Conservation (phyloP, 2,797 vertebrate species). For the Rhinella marina region DNA sequence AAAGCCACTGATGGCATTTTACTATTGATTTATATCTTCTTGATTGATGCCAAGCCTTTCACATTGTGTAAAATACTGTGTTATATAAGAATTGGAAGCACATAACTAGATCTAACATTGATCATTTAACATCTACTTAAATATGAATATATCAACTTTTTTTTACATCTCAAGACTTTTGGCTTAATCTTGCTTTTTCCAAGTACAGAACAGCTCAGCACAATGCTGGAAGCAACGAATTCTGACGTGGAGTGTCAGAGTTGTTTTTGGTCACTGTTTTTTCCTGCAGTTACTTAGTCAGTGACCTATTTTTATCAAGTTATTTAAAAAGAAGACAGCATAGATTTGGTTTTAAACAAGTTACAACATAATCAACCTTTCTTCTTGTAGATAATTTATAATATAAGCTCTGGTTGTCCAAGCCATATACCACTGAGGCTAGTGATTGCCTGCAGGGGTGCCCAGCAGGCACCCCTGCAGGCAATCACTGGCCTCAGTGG, state of each 20-base stretch:
- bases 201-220: neutral
- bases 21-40: neutral
- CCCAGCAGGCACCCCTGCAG: too few species aligned
- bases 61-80: neutral
- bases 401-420: too few species aligned
- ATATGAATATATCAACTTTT: neutral
- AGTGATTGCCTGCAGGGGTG: too few species aligned
- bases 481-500: too few species aligned
- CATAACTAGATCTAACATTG: neutral
- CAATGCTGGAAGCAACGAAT: neutral
- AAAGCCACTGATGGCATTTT: too few species aligned
- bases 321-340: neutral
- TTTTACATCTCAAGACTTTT: neutral
- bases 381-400: neutral
- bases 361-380: neutral
- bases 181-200: neutral
- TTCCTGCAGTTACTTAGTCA: neutral
- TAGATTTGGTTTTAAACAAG: neutral
- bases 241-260: neutral
- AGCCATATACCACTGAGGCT: too few species aligned
- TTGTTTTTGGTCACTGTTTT: conserved; percentile 12
- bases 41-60: neutral
- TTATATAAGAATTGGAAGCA: neutral
- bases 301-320: conserved; percentile 8
- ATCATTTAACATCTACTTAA: neutral